phyloP scores from a whole-genome alignment of 1,140 invertebrate species.

The Drosophila sp. region DNA sequence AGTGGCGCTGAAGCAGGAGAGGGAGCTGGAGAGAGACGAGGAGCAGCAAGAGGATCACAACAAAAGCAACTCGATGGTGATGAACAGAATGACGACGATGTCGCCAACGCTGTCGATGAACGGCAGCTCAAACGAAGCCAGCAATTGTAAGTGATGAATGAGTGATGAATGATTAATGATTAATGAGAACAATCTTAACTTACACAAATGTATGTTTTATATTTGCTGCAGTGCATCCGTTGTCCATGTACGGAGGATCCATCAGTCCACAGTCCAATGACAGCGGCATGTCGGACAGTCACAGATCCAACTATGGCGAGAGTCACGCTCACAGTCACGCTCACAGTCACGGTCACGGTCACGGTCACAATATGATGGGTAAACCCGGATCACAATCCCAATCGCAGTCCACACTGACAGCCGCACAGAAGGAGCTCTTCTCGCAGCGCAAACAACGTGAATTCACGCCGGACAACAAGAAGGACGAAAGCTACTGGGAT shows the following conservation, averaged over 20 bases:
- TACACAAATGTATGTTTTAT: no score
- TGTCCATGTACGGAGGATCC: slow-evolving; percentile 79
- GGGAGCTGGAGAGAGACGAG: slow-evolving; percentile 7
- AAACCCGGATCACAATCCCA: slow-evolving; percentile 84
- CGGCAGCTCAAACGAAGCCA: slow-evolving; percentile 79
- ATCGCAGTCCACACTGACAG: slow-evolving; percentile 84
- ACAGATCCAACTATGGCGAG: slow-evolving; percentile 61
- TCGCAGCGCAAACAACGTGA: slow-evolving; percentile 96
- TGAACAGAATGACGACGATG: slow-evolving; percentile 74
- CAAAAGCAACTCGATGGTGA: slow-evolving; percentile 68
- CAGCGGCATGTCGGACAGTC: slow-evolving; percentile 67
- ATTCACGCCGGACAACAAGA: slow-evolving; percentile 98
- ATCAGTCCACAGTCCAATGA: slow-evolving; percentile 81
- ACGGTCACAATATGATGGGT: slow-evolving; percentile 46
- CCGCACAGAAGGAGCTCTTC: slow-evolving; percentile 81
- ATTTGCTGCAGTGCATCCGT: slow-evolving; percentile 63
- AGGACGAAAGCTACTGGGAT: slow-evolving; percentile 99
- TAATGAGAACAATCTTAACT: no score
- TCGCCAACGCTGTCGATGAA: slow-evolving; percentile 80
- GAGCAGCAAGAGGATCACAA: slow-evolving; percentile 46
- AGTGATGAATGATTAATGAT: no score
- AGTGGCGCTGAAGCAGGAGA: slow-evolving; percentile 42
- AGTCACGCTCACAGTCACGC: slow-evolving; percentile 40
- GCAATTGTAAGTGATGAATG: slow-evolving; percentile 78
- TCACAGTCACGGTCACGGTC: slow-evolving; percentile 46